Percentiles rank a stretch among this genome's conserved stretches.
Evolutionary conservation across 64 coral and sea anemone species (phyloP).

Genomic region (Montipora capricornis): DNA sequence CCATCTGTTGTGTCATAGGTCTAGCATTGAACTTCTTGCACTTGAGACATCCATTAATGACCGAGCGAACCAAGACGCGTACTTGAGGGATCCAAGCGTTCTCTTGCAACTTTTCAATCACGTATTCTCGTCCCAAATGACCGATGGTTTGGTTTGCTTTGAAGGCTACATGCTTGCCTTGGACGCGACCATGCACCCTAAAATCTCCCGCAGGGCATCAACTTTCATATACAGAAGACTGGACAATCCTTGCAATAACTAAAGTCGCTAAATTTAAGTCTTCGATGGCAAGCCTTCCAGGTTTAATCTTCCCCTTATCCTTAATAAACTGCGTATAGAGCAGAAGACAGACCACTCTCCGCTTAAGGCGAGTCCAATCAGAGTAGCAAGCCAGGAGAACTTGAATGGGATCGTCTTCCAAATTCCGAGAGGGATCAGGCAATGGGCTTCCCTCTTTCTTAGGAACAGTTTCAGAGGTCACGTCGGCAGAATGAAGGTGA

Average conservation of each 20-base stretch:
- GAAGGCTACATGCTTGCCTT: not conserved
- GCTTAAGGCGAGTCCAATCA: conserved; percentile 13
- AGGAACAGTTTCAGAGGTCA: too few species aligned
- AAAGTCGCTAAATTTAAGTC: conserved; percentile 2
- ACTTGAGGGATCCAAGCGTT: conserved; percentile 53
- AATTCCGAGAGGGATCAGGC: not conserved
- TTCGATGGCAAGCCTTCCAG: not conserved
- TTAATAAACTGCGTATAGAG: not conserved
- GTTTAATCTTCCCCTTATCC: not conserved
- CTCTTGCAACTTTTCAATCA: conserved; percentile 43
- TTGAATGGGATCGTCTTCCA: not conserved
- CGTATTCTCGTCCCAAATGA: too few species aligned
- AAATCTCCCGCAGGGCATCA: not conserved
- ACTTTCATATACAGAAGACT: not conserved
- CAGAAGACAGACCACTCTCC: conserved; percentile 30
- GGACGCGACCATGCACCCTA: not conserved
- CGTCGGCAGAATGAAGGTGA: too few species aligned
- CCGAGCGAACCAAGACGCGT: conserved; percentile 20
- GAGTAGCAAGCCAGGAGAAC: not conserved
- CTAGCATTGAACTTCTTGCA: not conserved
- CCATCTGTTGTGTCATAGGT: conserved; percentile 59
- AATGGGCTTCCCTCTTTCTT: too few species aligned
- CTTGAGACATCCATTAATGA: not conserved
- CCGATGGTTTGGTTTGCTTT: not conserved
- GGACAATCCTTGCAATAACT: conserved; percentile 1